Base-by-base conservation (phyloP, 2,888 invertebrate genomes). In the Prosopocoilus inquinatus region DNA sequence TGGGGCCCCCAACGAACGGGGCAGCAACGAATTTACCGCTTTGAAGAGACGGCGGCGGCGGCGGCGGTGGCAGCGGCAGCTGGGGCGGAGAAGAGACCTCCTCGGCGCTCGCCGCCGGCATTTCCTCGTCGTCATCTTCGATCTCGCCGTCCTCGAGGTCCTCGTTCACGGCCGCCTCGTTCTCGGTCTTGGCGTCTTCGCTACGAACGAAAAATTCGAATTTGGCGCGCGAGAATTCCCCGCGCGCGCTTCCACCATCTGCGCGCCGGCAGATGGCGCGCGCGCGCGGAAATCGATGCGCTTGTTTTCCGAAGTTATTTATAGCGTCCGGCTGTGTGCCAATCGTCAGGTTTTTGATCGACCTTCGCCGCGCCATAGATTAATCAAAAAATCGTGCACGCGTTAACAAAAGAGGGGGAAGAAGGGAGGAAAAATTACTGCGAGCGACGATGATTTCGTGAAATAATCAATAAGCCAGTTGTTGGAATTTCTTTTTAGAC, bases 111-210 rank as follows among this genome's bases (percentile, higher is more conserved):
- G 56, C 82, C 81, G 65, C 59, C 53, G 16, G 67, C 13, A 79
- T 79, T 45, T 82, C 83, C 61, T 84, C 84, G 47, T 84, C 84
- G 64, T 84, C 84, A 45, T 84, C 84, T 61, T 91, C 91, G 65
- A 93, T 91, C 77, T 93, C 93, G 46, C 93, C 93, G 72, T 93
- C 93, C 78, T 94, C 93, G 63, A 92, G 81, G 73, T 92, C 91
- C 70, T 88, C 83, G 43, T 78, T 62, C 9, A 50, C 53, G 12
- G 63, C 51, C 34, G 58, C 54, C 41, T 65, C 20, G 20, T 28
- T 64, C 33, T 53, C 63, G 39, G 57, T 28, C 44, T 50, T 50
- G 16, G 48, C 45, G 33, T 61, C 55, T 34, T 45, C 58, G 60
- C 64, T 63, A 62, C 62, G 63, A 39, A 49, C 39, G 36, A 51